Evolutionary conservation across 2,797 vertebrate species (phyloP).

Genomic region (Esox lucius): DNA sequence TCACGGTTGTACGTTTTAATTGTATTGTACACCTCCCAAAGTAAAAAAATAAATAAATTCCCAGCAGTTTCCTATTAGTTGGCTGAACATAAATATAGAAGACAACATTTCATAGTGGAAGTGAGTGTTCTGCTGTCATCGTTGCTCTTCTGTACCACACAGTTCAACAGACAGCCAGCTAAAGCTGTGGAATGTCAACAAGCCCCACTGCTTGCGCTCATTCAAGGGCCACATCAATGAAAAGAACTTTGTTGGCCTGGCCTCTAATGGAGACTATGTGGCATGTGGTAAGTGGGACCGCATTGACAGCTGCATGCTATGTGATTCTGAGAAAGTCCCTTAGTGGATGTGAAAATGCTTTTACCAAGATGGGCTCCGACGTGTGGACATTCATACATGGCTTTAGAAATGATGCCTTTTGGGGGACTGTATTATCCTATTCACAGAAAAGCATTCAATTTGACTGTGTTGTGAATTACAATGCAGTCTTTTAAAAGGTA

Average conservation of each 20-base stretch:
- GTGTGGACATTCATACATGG: neutral
- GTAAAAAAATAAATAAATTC: neutral
- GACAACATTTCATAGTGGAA: neutral
- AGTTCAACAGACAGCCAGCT: slow-evolving; percentile 98
- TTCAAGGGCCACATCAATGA: slow-evolving; percentile 99
- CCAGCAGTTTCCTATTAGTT: neutral
- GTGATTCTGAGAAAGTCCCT: neutral
- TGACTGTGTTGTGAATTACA: too few relatives aligned
- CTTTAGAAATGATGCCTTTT: neutral
- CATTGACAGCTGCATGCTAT: neutral
- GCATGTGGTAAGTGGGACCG: slow-evolving; percentile 86
- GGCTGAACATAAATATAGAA: neutral
- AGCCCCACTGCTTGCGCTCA: slow-evolving; percentile 95
- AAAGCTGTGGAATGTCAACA: slow-evolving; percentile 98
- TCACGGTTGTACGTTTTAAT: neutral
- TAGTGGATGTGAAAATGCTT: neutral
- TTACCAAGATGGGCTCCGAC: neutral
- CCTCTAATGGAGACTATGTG: slow-evolving; percentile 97
- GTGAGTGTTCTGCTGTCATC: neutral
- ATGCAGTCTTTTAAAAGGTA: too few relatives aligned
- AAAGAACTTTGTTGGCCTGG: slow-evolving; percentile 98
- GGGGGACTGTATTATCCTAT: neutral
- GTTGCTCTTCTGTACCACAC: slow-evolving; percentile 27
- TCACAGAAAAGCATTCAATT: too few relatives aligned
- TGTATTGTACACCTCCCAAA: neutral